These are phyloP conservation scores for Drosophila azteca DNA, from an alignment of 1,140 invertebrate genomes.

Conservation along the genomic window DNA sequence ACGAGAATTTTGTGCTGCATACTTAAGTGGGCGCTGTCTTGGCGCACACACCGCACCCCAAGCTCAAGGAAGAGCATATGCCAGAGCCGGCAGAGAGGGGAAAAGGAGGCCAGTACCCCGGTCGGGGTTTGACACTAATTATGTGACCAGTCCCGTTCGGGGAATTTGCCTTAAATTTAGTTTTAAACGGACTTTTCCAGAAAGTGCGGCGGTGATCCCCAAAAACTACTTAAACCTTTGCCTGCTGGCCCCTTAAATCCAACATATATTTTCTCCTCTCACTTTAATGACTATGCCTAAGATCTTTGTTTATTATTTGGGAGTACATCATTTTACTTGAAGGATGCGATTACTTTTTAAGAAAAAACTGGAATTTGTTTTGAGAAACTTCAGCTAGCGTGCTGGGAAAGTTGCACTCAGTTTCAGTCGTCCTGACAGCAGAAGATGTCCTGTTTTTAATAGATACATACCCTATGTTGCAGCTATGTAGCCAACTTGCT, in stretches of 20 bases:
- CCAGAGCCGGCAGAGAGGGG: background rate
- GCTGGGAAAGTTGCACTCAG: too few relatives aligned
- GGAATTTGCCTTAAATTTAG: constrained; percentile 2
- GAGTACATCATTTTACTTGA: too few relatives aligned
- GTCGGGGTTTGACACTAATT: constrained; percentile 50
- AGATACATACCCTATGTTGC: constrained; percentile 2
- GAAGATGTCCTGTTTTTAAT: too few relatives aligned
- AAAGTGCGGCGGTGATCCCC: too few relatives aligned
- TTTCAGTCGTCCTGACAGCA: too few relatives aligned
- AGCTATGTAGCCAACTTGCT: constrained; percentile 21
- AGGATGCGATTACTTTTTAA: too few relatives aligned
- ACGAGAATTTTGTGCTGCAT: constrained; percentile 73
- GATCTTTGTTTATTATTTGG: too few relatives aligned
- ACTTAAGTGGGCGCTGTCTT: constrained; percentile 65
- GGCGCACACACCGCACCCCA: too few relatives aligned
- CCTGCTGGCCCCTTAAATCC: background rate
- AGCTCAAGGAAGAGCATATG: constrained; percentile 28
- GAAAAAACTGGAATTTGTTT: too few relatives aligned
- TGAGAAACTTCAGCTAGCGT: too few relatives aligned
- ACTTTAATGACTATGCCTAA: too few relatives aligned
- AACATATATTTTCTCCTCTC: too few relatives aligned
- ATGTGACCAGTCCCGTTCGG: constrained; percentile 28
- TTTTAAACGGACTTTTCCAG: background rate
- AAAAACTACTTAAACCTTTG: background rate
- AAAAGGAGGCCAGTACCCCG: constrained; percentile 1